These are phyloP conservation scores for Orussus abietinus DNA, from an alignment of 1,140 invertebrate species.

Conservation along the genomic window DNA sequence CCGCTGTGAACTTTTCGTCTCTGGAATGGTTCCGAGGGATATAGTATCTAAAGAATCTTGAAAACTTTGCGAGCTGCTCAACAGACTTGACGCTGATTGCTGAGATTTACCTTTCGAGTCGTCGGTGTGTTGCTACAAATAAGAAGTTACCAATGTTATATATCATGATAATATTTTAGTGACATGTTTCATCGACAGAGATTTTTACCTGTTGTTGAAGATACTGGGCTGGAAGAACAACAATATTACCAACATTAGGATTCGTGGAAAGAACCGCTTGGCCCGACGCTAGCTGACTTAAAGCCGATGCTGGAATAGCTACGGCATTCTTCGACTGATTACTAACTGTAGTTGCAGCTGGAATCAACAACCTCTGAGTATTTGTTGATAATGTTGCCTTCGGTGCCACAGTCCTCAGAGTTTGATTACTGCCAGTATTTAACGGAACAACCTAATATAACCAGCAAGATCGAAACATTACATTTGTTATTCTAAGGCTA, in stretches of 20 bases:
- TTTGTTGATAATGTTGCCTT: conserved; percentile 37
- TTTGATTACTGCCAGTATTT: conserved; percentile 41
- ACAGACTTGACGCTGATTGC: conserved; percentile 33
- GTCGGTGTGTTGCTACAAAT: conserved; percentile 25
- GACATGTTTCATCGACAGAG: neutral
- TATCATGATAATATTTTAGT: conserved; percentile 1
- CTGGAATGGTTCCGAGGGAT: conserved; percentile 27
- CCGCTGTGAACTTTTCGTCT: conserved; percentile 37
- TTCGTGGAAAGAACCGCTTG: conserved; percentile 56
- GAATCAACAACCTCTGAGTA: conserved; percentile 49
- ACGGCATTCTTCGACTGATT: conserved; percentile 41
- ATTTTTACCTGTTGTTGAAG: conserved; percentile 50
- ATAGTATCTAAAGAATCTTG: conserved; percentile 35
- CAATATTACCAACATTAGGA: conserved; percentile 54
- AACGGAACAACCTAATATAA: conserved; percentile 42
- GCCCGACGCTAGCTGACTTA: conserved; percentile 53
- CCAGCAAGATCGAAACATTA: conserved; percentile 4
- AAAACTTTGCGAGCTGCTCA: conserved; percentile 39
- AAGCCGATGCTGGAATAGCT: conserved; percentile 48
- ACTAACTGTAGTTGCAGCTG: conserved; percentile 38
- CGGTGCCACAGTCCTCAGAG: conserved; percentile 47
- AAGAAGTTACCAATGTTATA: neutral
- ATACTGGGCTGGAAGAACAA: conserved; percentile 61
- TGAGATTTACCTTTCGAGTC: conserved; percentile 40
- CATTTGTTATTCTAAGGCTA: conserved; percentile 2